Conservation (phyloP, 1,140 invertebrate genomes). For the Thaumetopoea pityocampa region DNA sequence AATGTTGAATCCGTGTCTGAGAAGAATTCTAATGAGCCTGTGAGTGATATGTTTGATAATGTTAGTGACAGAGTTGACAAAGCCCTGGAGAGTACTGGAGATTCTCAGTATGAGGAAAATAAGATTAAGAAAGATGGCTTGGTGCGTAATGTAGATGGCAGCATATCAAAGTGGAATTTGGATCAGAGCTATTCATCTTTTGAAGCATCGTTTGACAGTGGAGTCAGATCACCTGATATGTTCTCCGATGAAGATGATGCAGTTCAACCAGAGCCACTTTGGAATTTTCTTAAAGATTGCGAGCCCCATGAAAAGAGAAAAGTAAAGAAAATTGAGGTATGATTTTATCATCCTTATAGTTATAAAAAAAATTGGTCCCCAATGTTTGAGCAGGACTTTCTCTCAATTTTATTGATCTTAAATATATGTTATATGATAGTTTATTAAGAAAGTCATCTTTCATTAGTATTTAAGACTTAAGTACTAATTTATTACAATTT, state of each 20-base stretch:
- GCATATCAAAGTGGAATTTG: slow-evolving; percentile 47
- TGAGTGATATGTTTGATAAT: slow-evolving; percentile 6
- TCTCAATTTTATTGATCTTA: too few species aligned
- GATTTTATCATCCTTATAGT: slow-evolving; percentile 13
- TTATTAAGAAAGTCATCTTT: too few species aligned
- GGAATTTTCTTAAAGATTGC: slow-evolving; percentile 58
- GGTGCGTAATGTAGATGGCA: slow-evolving; percentile 28
- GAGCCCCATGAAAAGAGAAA: slow-evolving; percentile 61
- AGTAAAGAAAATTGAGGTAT: slow-evolving; percentile 65
- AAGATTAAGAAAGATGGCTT: slow-evolving; percentile 27
- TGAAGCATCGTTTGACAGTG: slow-evolving; percentile 68
- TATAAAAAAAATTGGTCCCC: too few species aligned
- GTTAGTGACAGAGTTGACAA: slow-evolving; percentile 15
- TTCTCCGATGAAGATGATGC: slow-evolving; percentile 73
- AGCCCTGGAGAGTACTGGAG: slow-evolving; percentile 37
- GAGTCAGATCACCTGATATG: slow-evolving; percentile 75
- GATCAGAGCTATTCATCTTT: slow-evolving; percentile 64
- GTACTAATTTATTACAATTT: too few species aligned
- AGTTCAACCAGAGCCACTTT: slow-evolving; percentile 43
- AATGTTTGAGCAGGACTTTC: too few species aligned
- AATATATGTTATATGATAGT: too few species aligned
- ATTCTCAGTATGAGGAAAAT: slow-evolving; percentile 45
- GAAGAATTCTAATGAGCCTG: slow-evolving; percentile 1
- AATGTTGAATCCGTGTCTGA: slow-evolving; percentile 11
- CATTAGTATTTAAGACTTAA: too few species aligned